Percentiles rank a stretch among this genome's conserved stretches.
These are phyloP conservation scores for Trachythela sp. DNA, from an alignment of 64 coral and sea anemone genomes.

Conservation along the genomic window DNA sequence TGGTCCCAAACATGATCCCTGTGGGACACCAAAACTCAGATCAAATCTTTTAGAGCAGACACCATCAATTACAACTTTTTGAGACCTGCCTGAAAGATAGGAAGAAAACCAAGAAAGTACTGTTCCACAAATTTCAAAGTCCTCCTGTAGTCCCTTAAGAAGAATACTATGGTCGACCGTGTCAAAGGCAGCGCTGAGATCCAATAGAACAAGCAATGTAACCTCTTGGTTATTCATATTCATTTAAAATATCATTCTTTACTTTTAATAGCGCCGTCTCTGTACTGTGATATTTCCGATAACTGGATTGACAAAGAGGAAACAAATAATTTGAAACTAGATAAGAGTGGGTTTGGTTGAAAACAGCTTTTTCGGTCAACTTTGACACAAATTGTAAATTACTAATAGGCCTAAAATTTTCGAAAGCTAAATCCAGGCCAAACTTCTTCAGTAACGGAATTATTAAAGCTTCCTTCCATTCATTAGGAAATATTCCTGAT, in stretches of 20 bases:
- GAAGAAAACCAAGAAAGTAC: too few species aligned
- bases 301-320: neutral
- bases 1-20: neutral
- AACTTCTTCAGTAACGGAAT: neutral
- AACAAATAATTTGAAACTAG: neutral
- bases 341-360: neutral
- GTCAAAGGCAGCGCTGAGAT: too few species aligned
- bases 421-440: neutral
- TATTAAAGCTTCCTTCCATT: conserved; percentile 10
- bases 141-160: too few species aligned
- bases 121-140: too few species aligned
- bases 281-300: conserved; percentile 32
- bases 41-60: neutral
- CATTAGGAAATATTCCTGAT: neutral
- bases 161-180: too few species aligned
- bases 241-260: conserved; percentile 5
- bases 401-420: conserved; percentile 15
- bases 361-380: conserved; percentile 2
- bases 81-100: neutral
- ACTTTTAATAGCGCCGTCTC: conserved; percentile 24
- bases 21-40: too few species aligned
- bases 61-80: neutral
- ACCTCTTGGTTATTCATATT: conserved; percentile 27
- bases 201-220: too few species aligned
- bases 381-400: neutral